These are phyloP conservation scores for Prunella strophiata DNA, from an alignment of 2,797 vertebrate genomes.

Conservation along the genomic window DNA sequence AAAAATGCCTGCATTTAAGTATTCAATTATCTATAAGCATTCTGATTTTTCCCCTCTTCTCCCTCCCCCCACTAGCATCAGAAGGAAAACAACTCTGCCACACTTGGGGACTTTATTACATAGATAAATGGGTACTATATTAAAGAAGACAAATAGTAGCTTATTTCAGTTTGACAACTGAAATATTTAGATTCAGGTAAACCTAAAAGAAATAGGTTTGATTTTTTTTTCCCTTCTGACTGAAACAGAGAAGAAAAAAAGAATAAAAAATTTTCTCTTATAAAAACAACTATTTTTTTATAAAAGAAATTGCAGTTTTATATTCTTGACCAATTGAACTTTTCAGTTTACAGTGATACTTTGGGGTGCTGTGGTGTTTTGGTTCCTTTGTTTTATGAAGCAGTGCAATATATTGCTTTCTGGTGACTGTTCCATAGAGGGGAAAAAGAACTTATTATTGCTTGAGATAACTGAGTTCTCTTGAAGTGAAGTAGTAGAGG, in stretches of 20 bases:
- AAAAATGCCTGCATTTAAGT: not conserved
- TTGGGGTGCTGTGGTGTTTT: not conserved
- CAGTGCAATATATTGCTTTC: not conserved
- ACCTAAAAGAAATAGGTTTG: not conserved
- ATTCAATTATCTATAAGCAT: not conserved
- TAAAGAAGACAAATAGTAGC: not conserved
- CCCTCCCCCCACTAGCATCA: not conserved
- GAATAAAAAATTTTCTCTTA: not conserved
- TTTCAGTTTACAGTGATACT: not conserved
- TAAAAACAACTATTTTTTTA: not conserved
- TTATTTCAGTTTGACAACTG: not conserved
- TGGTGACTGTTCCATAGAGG: not conserved
- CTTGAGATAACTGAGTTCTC: not conserved
- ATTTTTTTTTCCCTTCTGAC: not conserved
- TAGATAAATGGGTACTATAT: not conserved
- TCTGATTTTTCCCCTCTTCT: not conserved
- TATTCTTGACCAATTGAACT: not conserved
- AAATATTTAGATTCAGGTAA: constrained; percentile 2
- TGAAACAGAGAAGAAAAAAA: not conserved
- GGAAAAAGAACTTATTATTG: not conserved
- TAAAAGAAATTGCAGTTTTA: not conserved
- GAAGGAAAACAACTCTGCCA: not conserved
- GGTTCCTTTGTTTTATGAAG: not conserved
- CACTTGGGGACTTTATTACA: not conserved
- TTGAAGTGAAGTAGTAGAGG: not conserved